A percentile compares a stretch with the other conserved stretches of the same genome.
Conservation (phyloP, 2,113 vertebrate species). For the Cephalopterus ornatus region DNA sequence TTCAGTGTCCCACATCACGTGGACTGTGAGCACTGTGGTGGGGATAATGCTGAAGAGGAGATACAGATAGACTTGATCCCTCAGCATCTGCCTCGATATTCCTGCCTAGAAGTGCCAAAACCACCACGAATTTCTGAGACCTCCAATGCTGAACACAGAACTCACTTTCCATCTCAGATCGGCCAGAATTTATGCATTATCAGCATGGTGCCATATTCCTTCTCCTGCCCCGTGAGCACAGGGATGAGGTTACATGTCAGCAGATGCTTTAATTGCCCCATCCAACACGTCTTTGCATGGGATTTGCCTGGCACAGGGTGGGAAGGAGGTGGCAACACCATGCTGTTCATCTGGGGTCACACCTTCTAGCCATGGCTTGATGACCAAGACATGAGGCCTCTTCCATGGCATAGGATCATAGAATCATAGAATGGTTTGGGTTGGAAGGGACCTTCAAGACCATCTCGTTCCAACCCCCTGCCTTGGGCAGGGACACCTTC, state of each 20-base stretch:
- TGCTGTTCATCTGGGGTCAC: neutral
- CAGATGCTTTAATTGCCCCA: neutral
- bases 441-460: neutral
- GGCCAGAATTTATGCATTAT: accelerated
- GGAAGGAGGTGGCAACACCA: neutral
- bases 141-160: neutral
- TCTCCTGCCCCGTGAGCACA: accelerated
- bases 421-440: neutral
- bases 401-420: neutral
- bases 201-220: neutral
- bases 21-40: neutral
- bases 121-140: neutral
- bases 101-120: neutral
- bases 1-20: neutral
- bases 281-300: neutral
- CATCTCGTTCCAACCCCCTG: too few relatives aligned
- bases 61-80: neutral
- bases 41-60: neutral
- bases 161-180: neutral
- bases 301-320: accelerated
- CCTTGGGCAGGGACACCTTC: neutral
- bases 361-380: neutral
- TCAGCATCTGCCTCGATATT: neutral
- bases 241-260: neutral
- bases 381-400: neutral